phyloP scores from a whole-genome alignment of 2,113 vertebrate genomes.

The Sarotherodon lohbergeri region DNA sequence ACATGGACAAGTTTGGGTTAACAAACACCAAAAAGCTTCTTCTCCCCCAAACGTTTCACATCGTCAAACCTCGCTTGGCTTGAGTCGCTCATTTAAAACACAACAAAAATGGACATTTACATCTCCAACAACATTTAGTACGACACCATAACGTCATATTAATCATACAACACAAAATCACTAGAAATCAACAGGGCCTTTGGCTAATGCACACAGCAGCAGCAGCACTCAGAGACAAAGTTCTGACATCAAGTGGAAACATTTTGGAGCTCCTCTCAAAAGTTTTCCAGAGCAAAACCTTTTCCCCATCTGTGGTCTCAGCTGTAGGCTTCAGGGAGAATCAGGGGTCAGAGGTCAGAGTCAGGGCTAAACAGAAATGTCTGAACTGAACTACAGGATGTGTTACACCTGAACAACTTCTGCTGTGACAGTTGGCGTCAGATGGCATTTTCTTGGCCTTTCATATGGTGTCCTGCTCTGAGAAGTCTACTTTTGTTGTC shows the following conservation, averaged over 20 bases:
- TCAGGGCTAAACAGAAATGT: background rate
- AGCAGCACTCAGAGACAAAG: background rate
- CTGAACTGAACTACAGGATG: background rate
- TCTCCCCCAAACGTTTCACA: slow-evolving; percentile 6
- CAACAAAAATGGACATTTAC: slow-evolving; percentile 50
- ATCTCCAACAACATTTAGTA: slow-evolving; percentile 19
- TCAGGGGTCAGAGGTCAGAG: background rate
- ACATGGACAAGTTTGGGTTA: slow-evolving; percentile 27
- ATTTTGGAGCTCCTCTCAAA: slow-evolving; percentile 3
- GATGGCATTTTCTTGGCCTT: background rate
- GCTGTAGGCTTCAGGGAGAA: background rate
- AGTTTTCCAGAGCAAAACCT: background rate
- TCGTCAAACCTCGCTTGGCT: slow-evolving; percentile 12
- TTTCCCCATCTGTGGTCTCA: slow-evolving; percentile 17
- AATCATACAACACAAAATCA: slow-evolving; percentile 54
- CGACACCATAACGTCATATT: background rate
- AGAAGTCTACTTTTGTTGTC: background rate
- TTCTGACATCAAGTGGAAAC: background rate
- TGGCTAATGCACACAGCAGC: slow-evolving; percentile 39
- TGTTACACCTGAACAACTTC: background rate
- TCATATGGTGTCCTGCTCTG: background rate
- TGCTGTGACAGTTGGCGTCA: background rate
- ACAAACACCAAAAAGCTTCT: slow-evolving; percentile 13
- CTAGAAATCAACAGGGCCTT: slow-evolving; percentile 40
- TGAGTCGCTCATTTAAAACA: slow-evolving; percentile 15